Percentiles rank a stretch among this genome's conserved stretches.
These are phyloP conservation scores for Galeopsomyia nigrocyanea DNA, from an alignment of 2,888 invertebrate genomes.

Conservation along the genomic window DNA sequence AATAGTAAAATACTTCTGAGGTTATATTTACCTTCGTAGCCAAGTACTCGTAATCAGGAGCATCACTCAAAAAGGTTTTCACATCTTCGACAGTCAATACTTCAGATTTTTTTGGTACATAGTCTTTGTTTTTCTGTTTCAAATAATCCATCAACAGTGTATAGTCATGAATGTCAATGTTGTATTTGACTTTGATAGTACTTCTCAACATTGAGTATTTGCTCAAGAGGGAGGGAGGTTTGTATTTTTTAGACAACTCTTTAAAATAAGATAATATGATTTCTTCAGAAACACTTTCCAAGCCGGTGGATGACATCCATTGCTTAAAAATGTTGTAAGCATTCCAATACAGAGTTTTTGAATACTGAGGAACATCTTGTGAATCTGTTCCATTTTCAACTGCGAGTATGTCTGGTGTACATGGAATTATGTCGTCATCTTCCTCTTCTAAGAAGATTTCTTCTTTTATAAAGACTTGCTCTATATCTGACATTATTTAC, in stretches of 20 bases:
- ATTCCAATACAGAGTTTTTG: not conserved
- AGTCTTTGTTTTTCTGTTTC: conserved; percentile 55
- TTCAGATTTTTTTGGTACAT: conserved; percentile 55
- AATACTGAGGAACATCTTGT: not conserved
- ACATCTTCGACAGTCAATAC: conserved; percentile 54
- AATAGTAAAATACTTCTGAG: conserved; percentile 25
- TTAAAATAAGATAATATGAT: conserved; percentile 47
- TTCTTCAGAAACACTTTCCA: not conserved
- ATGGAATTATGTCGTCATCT: too few species aligned
- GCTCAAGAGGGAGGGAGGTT: conserved; percentile 53
- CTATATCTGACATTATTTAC: too few species aligned
- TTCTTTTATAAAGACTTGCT: too few species aligned
- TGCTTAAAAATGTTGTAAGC: not conserved
- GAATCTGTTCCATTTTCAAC: too few species aligned
- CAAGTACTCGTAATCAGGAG: conserved; percentile 53
- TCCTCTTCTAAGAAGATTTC: too few species aligned
- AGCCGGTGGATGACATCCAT: not conserved
- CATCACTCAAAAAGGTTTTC: conserved; percentile 52
- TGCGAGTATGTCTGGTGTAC: too few species aligned
- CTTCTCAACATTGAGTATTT: conserved; percentile 53
- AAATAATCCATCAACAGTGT: conserved; percentile 50
- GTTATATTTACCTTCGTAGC: conserved; percentile 49
- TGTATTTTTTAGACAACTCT: conserved; percentile 48
- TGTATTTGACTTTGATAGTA: conserved; percentile 46
- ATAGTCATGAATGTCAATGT: conserved; percentile 49